Evolutionary conservation across 2,113 vertebrate genomes (phyloP).

Genomic region (Pterocles burchelli): DNA sequence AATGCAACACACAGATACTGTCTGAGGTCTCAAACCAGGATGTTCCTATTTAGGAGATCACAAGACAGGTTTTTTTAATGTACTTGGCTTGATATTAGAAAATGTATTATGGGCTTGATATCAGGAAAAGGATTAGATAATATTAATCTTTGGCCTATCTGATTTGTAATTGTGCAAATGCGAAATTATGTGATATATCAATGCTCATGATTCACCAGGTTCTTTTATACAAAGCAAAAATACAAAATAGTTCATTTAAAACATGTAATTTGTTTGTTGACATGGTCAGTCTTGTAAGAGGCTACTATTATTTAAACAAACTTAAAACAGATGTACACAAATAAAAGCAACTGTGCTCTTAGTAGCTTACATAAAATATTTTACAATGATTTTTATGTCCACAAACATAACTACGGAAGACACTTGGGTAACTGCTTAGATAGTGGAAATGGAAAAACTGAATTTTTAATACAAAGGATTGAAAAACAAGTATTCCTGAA

Average conservation of each 20-base stretch:
- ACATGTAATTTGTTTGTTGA: background rate
- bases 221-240: background rate
- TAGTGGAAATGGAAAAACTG: background rate
- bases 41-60: background rate
- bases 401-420: background rate
- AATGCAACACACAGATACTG: accelerated
- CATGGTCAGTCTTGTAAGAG: background rate
- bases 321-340: background rate
- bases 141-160: background rate
- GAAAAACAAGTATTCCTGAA: background rate
- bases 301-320: background rate
- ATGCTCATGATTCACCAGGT: background rate
- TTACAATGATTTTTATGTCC: background rate
- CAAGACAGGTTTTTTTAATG: background rate
- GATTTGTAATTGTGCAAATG: background rate
- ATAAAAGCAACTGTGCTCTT: background rate
- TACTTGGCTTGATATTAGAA: background rate
- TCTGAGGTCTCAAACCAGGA: background rate
- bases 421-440: background rate
- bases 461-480: background rate
- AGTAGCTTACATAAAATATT: background rate
- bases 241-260: background rate
- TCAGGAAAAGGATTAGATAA: background rate
- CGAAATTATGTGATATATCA: background rate
- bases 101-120: background rate